A percentile compares a stretch with the other conserved stretches of the same genome.
Conservation (phyloP, 2,113 vertebrate genomes). For the Tympanuchus pallidicinctus region DNA sequence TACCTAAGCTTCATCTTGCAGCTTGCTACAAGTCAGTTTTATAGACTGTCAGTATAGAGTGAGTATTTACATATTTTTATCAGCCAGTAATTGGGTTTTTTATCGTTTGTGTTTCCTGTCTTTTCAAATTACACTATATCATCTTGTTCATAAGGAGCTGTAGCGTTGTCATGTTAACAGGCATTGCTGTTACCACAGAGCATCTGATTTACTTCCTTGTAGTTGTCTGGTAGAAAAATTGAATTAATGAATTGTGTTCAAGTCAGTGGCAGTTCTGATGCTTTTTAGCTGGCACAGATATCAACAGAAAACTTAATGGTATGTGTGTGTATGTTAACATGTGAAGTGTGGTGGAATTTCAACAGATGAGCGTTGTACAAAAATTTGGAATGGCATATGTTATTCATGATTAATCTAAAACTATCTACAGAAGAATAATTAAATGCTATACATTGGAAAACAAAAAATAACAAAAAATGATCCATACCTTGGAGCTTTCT, state of each 20-base stretch:
- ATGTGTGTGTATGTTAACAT: not conserved
- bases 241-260: conserved; percentile 46
- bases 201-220: conserved; percentile 43
- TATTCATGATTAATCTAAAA: not conserved
- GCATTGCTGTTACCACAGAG: conserved; percentile 16
- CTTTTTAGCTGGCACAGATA: not conserved
- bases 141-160: conserved; percentile 9
- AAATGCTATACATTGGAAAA: not conserved
- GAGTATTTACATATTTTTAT: conserved; percentile 63
- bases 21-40: conserved; percentile 9
- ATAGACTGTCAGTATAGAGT: conserved; percentile 11
- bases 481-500: not conserved
- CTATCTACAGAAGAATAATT: not conserved
- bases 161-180: conserved; percentile 16
- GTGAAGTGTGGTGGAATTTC: not conserved
- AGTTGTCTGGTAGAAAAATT: conserved; percentile 11
- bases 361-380: not conserved
- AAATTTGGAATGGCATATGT: not conserved
- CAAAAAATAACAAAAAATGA: not conserved
- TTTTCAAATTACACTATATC: conserved; percentile 32
- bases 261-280: not conserved
- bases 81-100: conserved; percentile 47
- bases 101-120: conserved; percentile 56
- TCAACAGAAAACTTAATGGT: not conserved
- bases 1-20: not conserved